Conservation (phyloP, 2,888 invertebrate species). For the Agrypnus murinus region DNA sequence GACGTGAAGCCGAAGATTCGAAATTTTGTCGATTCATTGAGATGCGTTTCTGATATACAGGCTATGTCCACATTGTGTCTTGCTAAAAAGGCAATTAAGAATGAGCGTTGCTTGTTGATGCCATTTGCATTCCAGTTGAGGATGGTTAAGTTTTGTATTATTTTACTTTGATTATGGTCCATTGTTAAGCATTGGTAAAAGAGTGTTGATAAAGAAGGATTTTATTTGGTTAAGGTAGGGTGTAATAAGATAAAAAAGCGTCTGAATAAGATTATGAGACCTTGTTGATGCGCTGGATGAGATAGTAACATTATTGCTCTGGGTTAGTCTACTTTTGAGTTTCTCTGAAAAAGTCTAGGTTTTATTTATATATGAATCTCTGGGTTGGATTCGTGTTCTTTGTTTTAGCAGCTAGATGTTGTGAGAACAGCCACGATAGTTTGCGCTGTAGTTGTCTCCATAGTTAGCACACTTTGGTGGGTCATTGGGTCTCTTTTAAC, state of each 20-base stretch:
- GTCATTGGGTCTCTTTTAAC: slow-evolving; percentile 31
- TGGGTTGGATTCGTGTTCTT: background rate
- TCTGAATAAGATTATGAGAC: slow-evolving; percentile 25
- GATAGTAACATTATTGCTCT: slow-evolving; percentile 13
- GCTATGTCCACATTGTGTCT: background rate
- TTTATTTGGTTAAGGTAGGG: slow-evolving; percentile 31
- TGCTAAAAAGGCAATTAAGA: background rate
- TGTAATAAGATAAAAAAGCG: slow-evolving; percentile 22
- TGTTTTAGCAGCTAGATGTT: slow-evolving; percentile 17
- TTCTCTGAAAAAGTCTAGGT: slow-evolving; percentile 21
- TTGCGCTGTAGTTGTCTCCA: slow-evolving; percentile 28
- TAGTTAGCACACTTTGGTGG: slow-evolving; percentile 37
- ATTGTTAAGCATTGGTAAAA: slow-evolving; percentile 12
- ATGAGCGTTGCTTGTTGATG: background rate
- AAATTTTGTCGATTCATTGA: background rate
- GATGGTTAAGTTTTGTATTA: background rate
- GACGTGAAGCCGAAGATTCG: too few species aligned
- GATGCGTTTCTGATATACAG: background rate
- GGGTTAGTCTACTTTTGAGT: slow-evolving; percentile 12
- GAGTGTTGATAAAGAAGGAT: slow-evolving; percentile 11
- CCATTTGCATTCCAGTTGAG: slow-evolving; percentile 4
- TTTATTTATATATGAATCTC: slow-evolving; percentile 8
- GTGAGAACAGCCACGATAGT: slow-evolving; percentile 6
- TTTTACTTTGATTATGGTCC: slow-evolving; percentile 4
- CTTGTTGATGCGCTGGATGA: background rate